Evolutionary conservation across 2,888 invertebrate species (phyloP).

Genomic region (Eupsilia transversa): DNA sequence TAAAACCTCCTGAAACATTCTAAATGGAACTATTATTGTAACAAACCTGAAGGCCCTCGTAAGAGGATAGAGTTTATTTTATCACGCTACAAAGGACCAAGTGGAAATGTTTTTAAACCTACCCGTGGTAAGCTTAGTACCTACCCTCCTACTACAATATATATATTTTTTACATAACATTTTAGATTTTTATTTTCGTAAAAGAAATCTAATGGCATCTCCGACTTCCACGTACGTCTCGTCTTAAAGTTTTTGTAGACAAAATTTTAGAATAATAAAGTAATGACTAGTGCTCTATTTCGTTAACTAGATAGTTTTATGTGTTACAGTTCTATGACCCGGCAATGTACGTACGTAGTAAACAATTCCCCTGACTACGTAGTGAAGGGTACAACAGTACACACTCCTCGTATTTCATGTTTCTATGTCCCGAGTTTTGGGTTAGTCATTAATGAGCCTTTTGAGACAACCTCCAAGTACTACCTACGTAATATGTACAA

Average conservation of each 20-base stretch:
- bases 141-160: not conserved
- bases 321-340: constrained; percentile 31
- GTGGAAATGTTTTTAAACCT: constrained; percentile 43
- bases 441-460: constrained; percentile 63
- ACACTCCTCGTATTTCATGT: constrained; percentile 63
- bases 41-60: constrained; percentile 33
- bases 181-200: not conserved
- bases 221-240: not conserved
- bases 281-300: constrained; percentile 3
- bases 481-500: constrained; percentile 23
- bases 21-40: constrained; percentile 45
- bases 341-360: constrained; percentile 20
- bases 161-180: not conserved
- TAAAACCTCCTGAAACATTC: constrained; percentile 27
- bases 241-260: not conserved
- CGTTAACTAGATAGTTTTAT: not conserved
- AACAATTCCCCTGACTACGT: constrained; percentile 53
- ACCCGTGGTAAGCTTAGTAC: not conserved
- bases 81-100: constrained; percentile 24
- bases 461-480: constrained; percentile 50
- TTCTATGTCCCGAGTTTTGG: constrained; percentile 63
- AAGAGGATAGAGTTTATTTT: constrained; percentile 56
- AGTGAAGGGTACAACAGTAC: constrained; percentile 52
- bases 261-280: not conserved
- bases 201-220: not conserved